phyloP scores from a whole-genome alignment of 2,797 vertebrate species.

The Lithobates pipiens region DNA sequence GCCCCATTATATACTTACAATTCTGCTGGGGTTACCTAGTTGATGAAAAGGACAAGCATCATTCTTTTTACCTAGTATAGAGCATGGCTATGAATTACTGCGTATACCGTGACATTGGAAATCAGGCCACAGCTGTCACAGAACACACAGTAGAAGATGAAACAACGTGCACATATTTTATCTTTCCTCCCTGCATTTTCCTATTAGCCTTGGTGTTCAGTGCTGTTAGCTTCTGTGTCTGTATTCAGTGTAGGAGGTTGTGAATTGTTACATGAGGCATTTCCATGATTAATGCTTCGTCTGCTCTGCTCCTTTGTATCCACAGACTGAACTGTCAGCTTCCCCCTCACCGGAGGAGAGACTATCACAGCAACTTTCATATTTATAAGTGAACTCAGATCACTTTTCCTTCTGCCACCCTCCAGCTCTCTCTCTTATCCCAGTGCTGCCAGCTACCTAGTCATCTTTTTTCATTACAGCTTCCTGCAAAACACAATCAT shows the following conservation, averaged over 20 bases:
- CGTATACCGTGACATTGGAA: background rate
- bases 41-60: no score
- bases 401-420: slow-evolving; percentile 5
- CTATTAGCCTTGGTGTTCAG: background rate
- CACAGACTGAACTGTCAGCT: slow-evolving; percentile 18
- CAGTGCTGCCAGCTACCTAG: no score
- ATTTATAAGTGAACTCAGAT: background rate
- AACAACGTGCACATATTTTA: background rate
- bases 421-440: background rate
- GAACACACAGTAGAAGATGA: background rate
- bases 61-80: background rate
- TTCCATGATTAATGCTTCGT: background rate
- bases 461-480: no score
- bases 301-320: background rate
- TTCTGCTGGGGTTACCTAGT: no score
- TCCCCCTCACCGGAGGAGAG: background rate
- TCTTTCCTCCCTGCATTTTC: background rate
- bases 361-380: background rate
- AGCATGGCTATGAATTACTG: background rate
- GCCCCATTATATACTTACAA: no score
- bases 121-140: background rate
- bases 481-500: no score
- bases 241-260: background rate
- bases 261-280: slow-evolving; percentile 3
- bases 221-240: background rate